Percentiles rank a stretch among this genome's conserved stretches.
These are phyloP conservation scores for Sebastes hubbsi DNA, from an alignment of 2,797 vertebrate genomes.

Conservation along the genomic window DNA sequence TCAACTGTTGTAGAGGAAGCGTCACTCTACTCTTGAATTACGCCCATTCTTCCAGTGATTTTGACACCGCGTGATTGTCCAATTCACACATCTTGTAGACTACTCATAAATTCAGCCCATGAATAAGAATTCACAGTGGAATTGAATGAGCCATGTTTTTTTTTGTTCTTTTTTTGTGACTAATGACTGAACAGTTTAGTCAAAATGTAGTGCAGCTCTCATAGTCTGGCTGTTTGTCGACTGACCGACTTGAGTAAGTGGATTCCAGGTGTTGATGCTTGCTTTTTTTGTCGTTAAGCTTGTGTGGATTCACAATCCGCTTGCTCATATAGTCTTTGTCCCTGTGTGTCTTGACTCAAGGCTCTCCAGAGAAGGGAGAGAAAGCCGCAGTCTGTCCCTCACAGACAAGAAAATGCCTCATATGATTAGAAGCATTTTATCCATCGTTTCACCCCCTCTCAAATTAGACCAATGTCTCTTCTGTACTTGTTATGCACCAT, in stretches of 20 bases:
- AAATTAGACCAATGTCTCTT: slow-evolving; percentile 68
- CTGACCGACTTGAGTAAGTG: slow-evolving; percentile 21
- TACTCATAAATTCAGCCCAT: slow-evolving; percentile 39
- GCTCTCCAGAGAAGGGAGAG: slow-evolving; percentile 18
- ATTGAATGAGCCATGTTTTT: slow-evolving; percentile 14
- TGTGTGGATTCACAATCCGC: not conserved
- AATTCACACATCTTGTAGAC: slow-evolving; percentile 55
- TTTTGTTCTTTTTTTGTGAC: slow-evolving; percentile 11
- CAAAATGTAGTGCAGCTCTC: slow-evolving; percentile 12
- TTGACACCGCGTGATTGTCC: slow-evolving; percentile 60
- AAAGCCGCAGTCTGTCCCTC: slow-evolving; percentile 28
- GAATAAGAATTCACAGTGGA: slow-evolving; percentile 54
- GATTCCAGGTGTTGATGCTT: slow-evolving; percentile 32
- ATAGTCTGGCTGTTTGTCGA: slow-evolving; percentile 11
- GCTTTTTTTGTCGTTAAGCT: slow-evolving; percentile 15
- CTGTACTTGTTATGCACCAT: slow-evolving; percentile 71
- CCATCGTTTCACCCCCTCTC: slow-evolving; percentile 65
- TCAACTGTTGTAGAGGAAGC: slow-evolving; percentile 45
- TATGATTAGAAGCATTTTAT: slow-evolving; percentile 72
- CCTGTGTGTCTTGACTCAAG: slow-evolving; percentile 31
- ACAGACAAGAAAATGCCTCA: slow-evolving; percentile 52
- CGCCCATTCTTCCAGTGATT: slow-evolving; percentile 46
- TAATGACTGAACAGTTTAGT: slow-evolving; percentile 30
- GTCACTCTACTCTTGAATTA: slow-evolving; percentile 49
- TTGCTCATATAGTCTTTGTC: slow-evolving; percentile 12